Evolutionary conservation across 2,888 invertebrate species (phyloP).

Genomic region (Steinernema carpocapsae): DNA sequence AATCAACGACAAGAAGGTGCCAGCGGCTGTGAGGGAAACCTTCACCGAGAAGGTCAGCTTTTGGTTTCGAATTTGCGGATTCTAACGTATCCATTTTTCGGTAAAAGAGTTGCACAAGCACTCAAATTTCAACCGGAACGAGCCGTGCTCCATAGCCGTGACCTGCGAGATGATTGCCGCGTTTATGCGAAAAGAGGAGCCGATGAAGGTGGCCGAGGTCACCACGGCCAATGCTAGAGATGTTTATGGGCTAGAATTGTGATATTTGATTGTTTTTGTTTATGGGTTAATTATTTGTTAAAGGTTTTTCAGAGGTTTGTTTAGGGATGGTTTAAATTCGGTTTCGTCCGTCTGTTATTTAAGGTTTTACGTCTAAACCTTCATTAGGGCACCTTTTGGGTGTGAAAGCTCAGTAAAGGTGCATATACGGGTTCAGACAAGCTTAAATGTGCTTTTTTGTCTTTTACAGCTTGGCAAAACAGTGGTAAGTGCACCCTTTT

Average conservation of each 20-base stretch:
- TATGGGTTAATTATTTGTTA: too few relatives aligned
- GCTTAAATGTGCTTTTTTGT: too few relatives aligned
- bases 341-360: too few relatives aligned
- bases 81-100: conserved; percentile 25
- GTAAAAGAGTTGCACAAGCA: conserved; percentile 74
- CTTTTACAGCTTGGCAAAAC: too few relatives aligned
- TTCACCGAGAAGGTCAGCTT: conserved; percentile 48
- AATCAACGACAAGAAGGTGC: conserved; percentile 86
- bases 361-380: too few relatives aligned
- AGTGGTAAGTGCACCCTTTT: too few relatives aligned
- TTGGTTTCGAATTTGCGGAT: not conserved
- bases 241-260: conserved; percentile 48
- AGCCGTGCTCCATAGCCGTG: conserved; percentile 90
- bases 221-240: conserved; percentile 62
- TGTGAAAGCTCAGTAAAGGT: too few relatives aligned
- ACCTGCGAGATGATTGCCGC: conserved; percentile 93
- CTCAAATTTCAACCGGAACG: conserved; percentile 93
- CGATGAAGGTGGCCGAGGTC: conserved; percentile 51
- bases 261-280: too few relatives aligned
- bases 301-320: too few relatives aligned
- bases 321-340: too few relatives aligned
- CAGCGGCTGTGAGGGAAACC: conserved; percentile 83
- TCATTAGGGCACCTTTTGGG: too few relatives aligned
- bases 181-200: conserved; percentile 71
- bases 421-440: too few relatives aligned